phyloP scores from a whole-genome alignment of 2,113 vertebrate species.

The Charina bottae region DNA sequence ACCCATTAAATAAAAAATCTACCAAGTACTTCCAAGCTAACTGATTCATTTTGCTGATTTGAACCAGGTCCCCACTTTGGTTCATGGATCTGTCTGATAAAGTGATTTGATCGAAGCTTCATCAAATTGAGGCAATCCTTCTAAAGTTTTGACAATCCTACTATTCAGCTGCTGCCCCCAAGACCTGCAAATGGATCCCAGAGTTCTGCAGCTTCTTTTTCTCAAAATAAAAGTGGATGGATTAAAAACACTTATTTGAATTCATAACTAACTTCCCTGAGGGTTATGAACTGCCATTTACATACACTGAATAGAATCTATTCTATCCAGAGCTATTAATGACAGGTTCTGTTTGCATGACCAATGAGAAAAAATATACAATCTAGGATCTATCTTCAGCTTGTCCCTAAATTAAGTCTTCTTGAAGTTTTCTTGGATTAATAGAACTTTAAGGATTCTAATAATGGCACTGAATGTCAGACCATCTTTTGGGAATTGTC shows the following conservation, averaged over 20 bases:
- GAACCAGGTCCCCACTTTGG: not conserved
- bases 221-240: not conserved
- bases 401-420: not conserved
- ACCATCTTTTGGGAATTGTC: conserved; percentile 14
- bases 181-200: not conserved
- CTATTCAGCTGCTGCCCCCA: not conserved
- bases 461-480: not conserved
- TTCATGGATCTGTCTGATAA: not conserved
- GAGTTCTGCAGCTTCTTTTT: not conserved
- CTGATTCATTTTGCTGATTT: not conserved
- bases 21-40: not conserved
- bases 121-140: not conserved
- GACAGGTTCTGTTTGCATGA: not conserved
- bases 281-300: not conserved
- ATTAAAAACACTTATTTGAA: not conserved
- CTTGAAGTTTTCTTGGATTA: not conserved
- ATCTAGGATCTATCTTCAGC: conserved; percentile 9
- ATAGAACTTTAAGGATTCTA: not conserved
- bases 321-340: not conserved
- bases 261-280: not conserved
- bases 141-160: not conserved
- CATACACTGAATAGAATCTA: not conserved
- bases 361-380: not conserved
- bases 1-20: not conserved
- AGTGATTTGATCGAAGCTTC: not conserved